Evolutionary conservation across 2,113 vertebrate genomes (phyloP), one percentile per base, ranked within the genome.

Genomic region (Heterotis niloticus): DNA sequence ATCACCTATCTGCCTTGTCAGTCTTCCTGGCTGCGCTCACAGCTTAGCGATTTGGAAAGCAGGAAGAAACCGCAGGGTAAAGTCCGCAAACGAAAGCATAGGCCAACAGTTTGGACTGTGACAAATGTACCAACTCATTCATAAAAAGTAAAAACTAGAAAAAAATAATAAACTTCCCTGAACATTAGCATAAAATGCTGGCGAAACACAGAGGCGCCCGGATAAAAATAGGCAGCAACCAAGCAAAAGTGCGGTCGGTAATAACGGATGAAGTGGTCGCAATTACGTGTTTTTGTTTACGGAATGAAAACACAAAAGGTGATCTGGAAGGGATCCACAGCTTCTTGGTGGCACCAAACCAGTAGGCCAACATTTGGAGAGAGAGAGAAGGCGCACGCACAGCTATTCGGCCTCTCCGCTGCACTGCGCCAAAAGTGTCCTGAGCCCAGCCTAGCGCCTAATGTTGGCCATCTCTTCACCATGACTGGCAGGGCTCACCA

Each of bases 341-440:
- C 81, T 89, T 69, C 18, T 10, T 84, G 92, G 85, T 60, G 84
- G 85, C 86, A 86, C 88, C 79, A 89, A 76, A 76, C 88, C 91
- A 88, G 82, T 84, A 85, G 88, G 89, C 87, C 88, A 86, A 86
- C 73, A 88, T 85, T 82, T 23, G 77, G n/a, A 79, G 84, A 82
- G 84, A 81, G 51, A 29, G 10, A 78, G 77, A 69, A 60, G 0
- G 26, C 44, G 85, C 82, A 83, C 59, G 70, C 1, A 18, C 44
- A 44, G 88, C 91, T 91, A 92, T 92, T 92, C 94, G 87, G 91
- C 93, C 93, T 94, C 91, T 86, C 90, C 95, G 92, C 95, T 96
- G 96, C 95, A 96, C 93, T 96, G 95, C 96, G 94, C 93, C 95
- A 98, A 95, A 93, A 94, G 90, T 91, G 91, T 87, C 54, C 89